Conservation (phyloP, 2,888 invertebrate species). For the Metopia argyrocephala region DNA sequence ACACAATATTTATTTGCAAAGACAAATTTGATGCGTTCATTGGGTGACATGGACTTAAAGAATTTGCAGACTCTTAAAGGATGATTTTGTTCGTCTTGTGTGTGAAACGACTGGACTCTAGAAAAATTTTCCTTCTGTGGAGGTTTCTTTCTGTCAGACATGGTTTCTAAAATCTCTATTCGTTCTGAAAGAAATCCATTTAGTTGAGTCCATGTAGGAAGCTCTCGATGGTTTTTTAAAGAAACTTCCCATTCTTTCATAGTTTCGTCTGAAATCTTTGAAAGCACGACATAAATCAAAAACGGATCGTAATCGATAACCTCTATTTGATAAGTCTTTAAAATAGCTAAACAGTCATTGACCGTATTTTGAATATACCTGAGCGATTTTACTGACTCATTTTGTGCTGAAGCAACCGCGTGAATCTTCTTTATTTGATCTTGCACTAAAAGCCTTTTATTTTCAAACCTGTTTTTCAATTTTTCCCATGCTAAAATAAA, state of each 20-base stretch:
- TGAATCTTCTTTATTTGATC: conserved; percentile 16
- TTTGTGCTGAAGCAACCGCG: background rate
- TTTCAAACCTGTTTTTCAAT: conserved; percentile 19
- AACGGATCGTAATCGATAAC: background rate
- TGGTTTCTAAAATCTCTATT: conserved; percentile 21
- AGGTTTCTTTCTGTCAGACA: background rate
- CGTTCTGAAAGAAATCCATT: background rate
- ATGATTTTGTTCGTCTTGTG: conserved; percentile 10
- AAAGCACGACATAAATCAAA: background rate
- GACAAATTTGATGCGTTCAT: conserved; percentile 6
- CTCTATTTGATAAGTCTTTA: background rate
- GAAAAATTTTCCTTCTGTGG: background rate
- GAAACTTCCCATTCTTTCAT: conserved; percentile 25
- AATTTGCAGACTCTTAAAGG: background rate
- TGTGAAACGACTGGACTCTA: conserved; percentile 8
- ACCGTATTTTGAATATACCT: background rate
- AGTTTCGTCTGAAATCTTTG: conserved; percentile 24
- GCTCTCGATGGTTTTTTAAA: conserved; percentile 4
- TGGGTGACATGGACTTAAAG: background rate
- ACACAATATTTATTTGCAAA: conserved; percentile 19
- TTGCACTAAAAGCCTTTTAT: conserved; percentile 15
- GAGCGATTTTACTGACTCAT: conserved; percentile 6
- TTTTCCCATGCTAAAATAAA: conserved; percentile 11
- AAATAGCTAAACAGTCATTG: conserved; percentile 8
- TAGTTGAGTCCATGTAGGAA: conserved; percentile 25